phyloP scores from a whole-genome alignment of 1,140 invertebrate species.

The Drosophila rufa region DNA sequence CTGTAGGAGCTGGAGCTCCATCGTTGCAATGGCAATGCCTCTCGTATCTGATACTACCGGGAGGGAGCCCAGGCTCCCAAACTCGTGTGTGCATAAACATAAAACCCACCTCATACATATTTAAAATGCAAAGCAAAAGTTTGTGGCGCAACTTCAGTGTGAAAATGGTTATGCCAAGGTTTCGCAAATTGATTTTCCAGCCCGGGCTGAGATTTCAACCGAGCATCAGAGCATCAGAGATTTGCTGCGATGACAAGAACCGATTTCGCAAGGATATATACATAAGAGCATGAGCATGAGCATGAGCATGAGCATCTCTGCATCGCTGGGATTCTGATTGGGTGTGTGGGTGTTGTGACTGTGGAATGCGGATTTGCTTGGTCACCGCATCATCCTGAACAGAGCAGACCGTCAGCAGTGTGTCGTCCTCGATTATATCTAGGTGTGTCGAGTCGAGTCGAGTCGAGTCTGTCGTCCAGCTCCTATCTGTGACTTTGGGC shows the following conservation, averaged over 20 bases:
- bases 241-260: conserved; percentile 18
- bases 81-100: conserved; percentile 49
- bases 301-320: conserved; percentile 8
- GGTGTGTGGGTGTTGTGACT: conserved; percentile 1
- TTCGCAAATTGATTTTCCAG: conserved; percentile 26
- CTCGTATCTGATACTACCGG: conserved; percentile 6
- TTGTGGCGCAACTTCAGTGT: conserved; percentile 59
- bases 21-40: conserved; percentile 8
- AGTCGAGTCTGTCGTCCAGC: conserved; percentile 4
- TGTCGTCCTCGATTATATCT: conserved; percentile 6
- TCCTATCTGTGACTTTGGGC: conserved; percentile 9
- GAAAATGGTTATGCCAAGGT: conserved; percentile 48
- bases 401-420: too few relatives aligned
- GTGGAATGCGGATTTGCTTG: conserved; percentile 11
- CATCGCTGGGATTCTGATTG: conserved; percentile 2
- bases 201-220: conserved; percentile 11
- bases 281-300: neutral
- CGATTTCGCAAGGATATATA: conserved; percentile 13
- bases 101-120: conserved; percentile 60
- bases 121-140: conserved; percentile 63
- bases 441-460: neutral
- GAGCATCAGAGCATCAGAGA: conserved; percentile 5
- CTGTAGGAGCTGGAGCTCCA: neutral
- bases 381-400: conserved; percentile 5
- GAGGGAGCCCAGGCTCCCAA: neutral